These are phyloP conservation scores for Drosophila ezoana DNA, from an alignment of 2,888 invertebrate species.

Conservation along the genomic window DNA sequence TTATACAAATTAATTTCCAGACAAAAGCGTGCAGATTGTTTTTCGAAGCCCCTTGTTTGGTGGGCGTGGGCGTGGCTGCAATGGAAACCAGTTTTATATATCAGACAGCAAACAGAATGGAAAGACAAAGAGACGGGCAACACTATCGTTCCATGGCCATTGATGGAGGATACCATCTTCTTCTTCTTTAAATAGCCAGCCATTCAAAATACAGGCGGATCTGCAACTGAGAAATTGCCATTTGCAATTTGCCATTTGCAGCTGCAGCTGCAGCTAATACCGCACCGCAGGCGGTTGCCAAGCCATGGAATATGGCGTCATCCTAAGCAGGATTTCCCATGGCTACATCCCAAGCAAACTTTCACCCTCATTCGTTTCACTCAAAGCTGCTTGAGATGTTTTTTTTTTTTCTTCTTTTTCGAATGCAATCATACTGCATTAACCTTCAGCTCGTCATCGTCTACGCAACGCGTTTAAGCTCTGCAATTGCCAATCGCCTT, in stretches of 20 bases:
- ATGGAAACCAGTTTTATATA: background rate
- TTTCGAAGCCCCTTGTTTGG: constrained; percentile 12
- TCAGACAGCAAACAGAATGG: background rate
- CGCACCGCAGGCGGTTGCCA: constrained; percentile 19
- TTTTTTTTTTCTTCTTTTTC: background rate
- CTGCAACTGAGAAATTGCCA: constrained; percentile 24
- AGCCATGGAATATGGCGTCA: constrained; percentile 36
- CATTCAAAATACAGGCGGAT: constrained; percentile 1
- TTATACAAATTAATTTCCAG: constrained; percentile 74
- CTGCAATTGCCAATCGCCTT: constrained; percentile 6
- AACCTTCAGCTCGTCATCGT: constrained; percentile 40
- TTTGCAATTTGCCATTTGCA: constrained; percentile 26
- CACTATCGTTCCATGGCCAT: constrained; percentile 14
- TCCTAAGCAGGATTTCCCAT: constrained; percentile 10
- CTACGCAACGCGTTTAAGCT: constrained; percentile 11
- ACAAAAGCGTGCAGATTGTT: constrained; percentile 62
- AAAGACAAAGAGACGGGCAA: background rate
- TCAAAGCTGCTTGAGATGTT: constrained; percentile 17
- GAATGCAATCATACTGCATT: constrained; percentile 18
- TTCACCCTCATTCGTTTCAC: constrained; percentile 15
- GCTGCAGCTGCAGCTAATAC: constrained; percentile 11
- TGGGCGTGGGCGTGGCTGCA: constrained; percentile 3
- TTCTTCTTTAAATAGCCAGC: background rate
- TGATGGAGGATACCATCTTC: constrained; percentile 1
- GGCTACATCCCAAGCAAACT: background rate